Percentiles rank a stretch among this genome's conserved stretches.
Conservation (phyloP, 2,113 vertebrate species). For the Trichechus manatus region DNA sequence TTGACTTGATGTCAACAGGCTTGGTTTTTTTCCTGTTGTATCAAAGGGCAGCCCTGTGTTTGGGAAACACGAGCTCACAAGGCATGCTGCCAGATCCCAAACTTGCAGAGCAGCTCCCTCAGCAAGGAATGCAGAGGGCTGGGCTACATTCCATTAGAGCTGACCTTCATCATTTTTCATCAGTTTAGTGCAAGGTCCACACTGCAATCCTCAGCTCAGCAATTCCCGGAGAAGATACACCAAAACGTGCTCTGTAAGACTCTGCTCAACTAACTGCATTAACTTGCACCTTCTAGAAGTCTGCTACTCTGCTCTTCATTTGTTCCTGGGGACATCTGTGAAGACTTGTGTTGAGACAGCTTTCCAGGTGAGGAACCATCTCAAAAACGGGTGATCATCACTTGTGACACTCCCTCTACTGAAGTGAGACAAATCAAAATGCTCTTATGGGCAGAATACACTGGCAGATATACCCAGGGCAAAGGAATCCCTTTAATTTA, state of each 20-base stretch:
- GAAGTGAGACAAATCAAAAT: neutral
- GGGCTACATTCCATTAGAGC: neutral
- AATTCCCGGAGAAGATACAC: neutral
- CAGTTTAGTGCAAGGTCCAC: neutral
- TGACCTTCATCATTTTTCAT: neutral
- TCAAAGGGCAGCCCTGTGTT: neutral
- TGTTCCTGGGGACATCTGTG: neutral
- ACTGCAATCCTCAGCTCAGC: neutral
- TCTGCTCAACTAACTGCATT: neutral
- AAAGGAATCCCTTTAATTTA: neutral
- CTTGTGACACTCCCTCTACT: neutral
- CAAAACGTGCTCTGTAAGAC: neutral
- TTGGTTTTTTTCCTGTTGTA: neutral
- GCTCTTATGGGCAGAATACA: neutral
- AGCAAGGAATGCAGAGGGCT: accelerated
- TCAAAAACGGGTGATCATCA: no score
- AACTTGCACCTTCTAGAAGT: neutral
- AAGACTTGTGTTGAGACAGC: neutral
- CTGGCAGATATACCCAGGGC: neutral
- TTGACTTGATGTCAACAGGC: neutral
- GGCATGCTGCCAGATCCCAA: neutral
- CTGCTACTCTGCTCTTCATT: neutral
- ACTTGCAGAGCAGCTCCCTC: accelerated
- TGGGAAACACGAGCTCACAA: neutral
- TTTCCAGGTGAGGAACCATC: constrained; percentile 28